Evolutionary conservation across 2,888 invertebrate species (phyloP).

Genomic region (Crematogaster levior): DNA sequence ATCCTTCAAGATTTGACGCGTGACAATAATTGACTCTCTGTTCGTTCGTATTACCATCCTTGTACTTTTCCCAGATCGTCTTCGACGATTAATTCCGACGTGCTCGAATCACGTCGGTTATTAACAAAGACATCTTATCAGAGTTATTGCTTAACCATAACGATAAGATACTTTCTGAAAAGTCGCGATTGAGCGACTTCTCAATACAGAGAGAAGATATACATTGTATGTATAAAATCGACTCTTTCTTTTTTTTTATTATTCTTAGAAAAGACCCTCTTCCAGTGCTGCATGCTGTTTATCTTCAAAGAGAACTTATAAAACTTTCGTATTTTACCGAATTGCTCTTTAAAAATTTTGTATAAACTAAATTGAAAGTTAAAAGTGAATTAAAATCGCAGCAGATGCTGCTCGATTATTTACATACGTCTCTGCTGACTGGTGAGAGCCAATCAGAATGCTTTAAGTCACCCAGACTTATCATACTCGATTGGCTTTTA

Average conservation of each 20-base stretch:
- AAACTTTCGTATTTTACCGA: neutral
- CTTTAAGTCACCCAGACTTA: no score
- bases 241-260: neutral
- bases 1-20: slow-evolving; percentile 46
- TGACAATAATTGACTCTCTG: slow-evolving; percentile 64
- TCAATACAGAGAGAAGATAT: neutral
- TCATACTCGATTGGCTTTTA: no score
- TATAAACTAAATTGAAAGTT: neutral
- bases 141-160: slow-evolving; percentile 15
- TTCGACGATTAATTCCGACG: neutral
- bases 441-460: no score
- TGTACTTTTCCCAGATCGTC: slow-evolving; percentile 38
- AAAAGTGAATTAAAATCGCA: no score
- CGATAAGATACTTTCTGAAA: slow-evolving; percentile 15
- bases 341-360: neutral
- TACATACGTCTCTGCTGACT: no score
- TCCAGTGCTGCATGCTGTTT: slow-evolving; percentile 59
- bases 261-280: slow-evolving; percentile 47
- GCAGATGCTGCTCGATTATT: no score
- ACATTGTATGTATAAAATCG: neutral
- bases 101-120: neutral
- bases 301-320: slow-evolving; percentile 10
- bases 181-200: neutral
- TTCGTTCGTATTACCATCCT: slow-evolving; percentile 42
- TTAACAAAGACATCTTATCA: slow-evolving; percentile 16